A percentile compares a stretch with the other conserved stretches of the same genome.
These are phyloP conservation scores for Scopus umbretta DNA, from an alignment of 2,113 vertebrate species.

Conservation along the genomic window DNA sequence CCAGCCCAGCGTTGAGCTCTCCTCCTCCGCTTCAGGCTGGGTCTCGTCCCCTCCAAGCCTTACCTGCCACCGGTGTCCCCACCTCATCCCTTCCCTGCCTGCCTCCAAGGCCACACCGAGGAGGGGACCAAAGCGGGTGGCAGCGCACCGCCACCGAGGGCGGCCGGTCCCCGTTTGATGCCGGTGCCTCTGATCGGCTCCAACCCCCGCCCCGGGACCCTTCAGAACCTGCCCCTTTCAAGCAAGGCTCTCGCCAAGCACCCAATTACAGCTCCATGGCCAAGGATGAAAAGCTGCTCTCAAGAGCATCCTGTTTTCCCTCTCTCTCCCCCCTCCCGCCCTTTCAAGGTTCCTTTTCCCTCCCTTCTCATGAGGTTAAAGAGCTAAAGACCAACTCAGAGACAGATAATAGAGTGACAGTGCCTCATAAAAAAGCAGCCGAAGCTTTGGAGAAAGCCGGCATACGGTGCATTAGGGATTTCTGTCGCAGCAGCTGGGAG, in stretches of 20 bases:
- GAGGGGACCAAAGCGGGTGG: neutral
- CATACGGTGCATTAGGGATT: slow-evolving; percentile 36
- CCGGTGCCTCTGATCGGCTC: neutral
- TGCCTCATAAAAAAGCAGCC: slow-evolving; percentile 67
- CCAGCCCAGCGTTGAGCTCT: neutral
- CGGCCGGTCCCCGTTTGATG: accelerated
- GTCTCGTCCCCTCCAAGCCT: neutral
- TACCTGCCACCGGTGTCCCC: neutral
- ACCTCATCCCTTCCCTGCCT: neutral
- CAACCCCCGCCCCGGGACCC: neutral
- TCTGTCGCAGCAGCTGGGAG: slow-evolving; percentile 49
- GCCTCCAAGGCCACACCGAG: accelerated
- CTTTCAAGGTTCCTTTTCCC: neutral
- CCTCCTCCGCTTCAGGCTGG: neutral
- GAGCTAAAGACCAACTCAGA: slow-evolving; percentile 70
- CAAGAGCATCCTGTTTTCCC: neutral
- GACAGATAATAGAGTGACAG: slow-evolving; percentile 72
- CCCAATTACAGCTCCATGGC: neutral
- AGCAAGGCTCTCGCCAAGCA: neutral
- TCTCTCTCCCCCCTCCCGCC: neutral
- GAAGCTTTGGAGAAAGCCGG: neutral
- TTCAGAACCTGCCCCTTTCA: neutral
- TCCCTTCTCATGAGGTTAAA: slow-evolving; percentile 66
- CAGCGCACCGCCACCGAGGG: neutral
- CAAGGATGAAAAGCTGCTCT: neutral